These are phyloP conservation scores for Hypena proboscidalis DNA, from an alignment of 2,888 invertebrate genomes.

Conservation along the genomic window DNA sequence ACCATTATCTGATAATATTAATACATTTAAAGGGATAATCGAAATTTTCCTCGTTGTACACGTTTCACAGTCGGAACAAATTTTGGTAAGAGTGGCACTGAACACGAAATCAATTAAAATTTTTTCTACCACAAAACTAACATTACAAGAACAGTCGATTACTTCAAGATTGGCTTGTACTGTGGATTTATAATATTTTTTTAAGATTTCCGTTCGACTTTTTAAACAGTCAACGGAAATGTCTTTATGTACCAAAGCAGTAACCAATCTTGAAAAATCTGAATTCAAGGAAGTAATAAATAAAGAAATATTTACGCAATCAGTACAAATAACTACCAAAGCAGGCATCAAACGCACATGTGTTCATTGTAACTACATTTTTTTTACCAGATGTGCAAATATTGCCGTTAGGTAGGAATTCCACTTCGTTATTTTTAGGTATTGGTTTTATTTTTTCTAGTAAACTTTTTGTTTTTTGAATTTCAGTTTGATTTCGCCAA, in stretches of 20 bases:
- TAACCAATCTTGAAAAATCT: not conserved
- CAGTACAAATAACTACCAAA: not conserved
- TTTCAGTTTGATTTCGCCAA: conserved; percentile 6
- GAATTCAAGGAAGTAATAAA: not conserved
- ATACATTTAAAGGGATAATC: not conserved
- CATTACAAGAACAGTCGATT: not conserved
- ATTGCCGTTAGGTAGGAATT: conserved; percentile 5
- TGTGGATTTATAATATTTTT: not conserved
- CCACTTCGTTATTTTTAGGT: conserved; percentile 3
- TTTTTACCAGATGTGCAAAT: not conserved
- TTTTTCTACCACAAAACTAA: not conserved
- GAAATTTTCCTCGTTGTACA: not conserved
- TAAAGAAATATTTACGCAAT: not conserved
- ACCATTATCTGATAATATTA: not conserved
- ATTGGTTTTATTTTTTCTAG: conserved; percentile 1
- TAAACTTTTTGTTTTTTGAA: conserved; percentile 1
- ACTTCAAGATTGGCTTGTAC: not conserved
- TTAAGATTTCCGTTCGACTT: conserved; percentile 4
- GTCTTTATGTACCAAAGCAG: not conserved
- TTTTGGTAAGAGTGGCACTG: not conserved
- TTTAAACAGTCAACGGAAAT: conserved; percentile 1
- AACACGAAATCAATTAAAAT: not conserved
- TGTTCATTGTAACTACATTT: conserved; percentile 1
- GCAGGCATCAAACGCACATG: not conserved
- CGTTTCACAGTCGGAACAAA: not conserved